These are phyloP conservation scores for Ephydatia muelleri DNA, from an alignment of 37 sponge, comb jelly and placozoan genomes.

Conservation along the genomic window DNA sequence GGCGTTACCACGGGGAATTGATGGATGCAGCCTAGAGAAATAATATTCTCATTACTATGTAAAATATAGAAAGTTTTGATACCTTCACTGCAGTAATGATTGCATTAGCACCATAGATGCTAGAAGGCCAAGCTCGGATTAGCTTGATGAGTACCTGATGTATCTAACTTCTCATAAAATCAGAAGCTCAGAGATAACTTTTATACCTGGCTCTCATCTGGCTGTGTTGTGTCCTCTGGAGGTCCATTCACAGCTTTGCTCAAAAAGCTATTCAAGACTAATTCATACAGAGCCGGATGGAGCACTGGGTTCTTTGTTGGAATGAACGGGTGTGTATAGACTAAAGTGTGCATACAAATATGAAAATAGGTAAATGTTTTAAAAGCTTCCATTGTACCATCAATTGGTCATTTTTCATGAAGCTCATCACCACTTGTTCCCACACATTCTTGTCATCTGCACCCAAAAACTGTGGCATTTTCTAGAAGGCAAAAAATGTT, in stretches of 20 bases:
- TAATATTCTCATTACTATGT: not conserved
- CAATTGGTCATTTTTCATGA: slow-evolving; percentile 56
- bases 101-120: slow-evolving; percentile 60
- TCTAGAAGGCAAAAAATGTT: slow-evolving; percentile 13
- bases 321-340: slow-evolving; percentile 67
- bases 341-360: not conserved
- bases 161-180: not conserved
- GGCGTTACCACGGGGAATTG: slow-evolving; percentile 15
- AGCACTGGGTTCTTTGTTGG: slow-evolving; percentile 60
- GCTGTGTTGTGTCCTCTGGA: not conserved
- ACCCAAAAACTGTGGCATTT: slow-evolving; percentile 54
- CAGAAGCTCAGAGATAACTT: too few species aligned
- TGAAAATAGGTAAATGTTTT: too few species aligned
- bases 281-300: slow-evolving; percentile 70
- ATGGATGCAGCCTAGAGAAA: slow-evolving; percentile 17
- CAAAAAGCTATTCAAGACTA: slow-evolving; percentile 73
- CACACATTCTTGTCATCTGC: slow-evolving; percentile 36
- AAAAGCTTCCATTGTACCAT: too few species aligned
- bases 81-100: slow-evolving; percentile 82
- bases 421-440: slow-evolving; percentile 62
- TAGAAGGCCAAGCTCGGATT: slow-evolving; percentile 75
- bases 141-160: slow-evolving; percentile 57
- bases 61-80: not conserved
- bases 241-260: not conserved
- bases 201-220: not conserved